phyloP scores from a whole-genome alignment of 2,113 vertebrate species.

The Cephalopterus ornatus region DNA sequence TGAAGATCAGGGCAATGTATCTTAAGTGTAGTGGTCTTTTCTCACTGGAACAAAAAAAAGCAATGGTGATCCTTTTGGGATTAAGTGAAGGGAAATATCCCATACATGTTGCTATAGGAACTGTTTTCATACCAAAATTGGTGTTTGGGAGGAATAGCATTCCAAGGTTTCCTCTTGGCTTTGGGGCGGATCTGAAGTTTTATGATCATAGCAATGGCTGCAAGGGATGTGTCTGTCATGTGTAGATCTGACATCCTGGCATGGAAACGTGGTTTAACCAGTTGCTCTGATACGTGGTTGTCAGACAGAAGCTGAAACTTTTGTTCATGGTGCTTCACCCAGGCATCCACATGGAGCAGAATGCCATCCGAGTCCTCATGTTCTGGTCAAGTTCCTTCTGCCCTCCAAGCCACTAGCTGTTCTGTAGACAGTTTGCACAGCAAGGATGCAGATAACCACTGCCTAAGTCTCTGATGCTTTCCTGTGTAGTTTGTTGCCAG shows the following conservation, averaged over 20 bases:
- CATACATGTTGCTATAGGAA: neutral
- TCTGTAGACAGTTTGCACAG: neutral
- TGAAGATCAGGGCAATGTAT: neutral
- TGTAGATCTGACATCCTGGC: neutral
- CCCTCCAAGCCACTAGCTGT: neutral
- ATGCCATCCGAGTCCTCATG: neutral
- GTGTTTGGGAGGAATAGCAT: neutral
- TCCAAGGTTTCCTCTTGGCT: neutral
- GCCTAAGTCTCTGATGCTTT: neutral
- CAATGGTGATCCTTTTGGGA: neutral
- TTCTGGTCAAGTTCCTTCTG: neutral
- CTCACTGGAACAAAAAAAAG: neutral
- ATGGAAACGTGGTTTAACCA: neutral
- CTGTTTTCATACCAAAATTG: neutral
- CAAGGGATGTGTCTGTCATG: neutral
- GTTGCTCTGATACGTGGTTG: neutral
- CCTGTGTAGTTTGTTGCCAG: neutral
- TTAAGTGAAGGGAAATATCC: neutral
- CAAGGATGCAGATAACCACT: fast-evolving
- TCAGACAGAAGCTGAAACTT: neutral
- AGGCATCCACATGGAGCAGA: neutral
- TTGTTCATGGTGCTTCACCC: neutral
- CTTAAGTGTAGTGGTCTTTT: neutral
- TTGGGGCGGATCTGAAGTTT: neutral
- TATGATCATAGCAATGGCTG: neutral